These are phyloP conservation scores for Siniperca knerii DNA, from an alignment of 2,113 vertebrate genomes.

Conservation along the genomic window DNA sequence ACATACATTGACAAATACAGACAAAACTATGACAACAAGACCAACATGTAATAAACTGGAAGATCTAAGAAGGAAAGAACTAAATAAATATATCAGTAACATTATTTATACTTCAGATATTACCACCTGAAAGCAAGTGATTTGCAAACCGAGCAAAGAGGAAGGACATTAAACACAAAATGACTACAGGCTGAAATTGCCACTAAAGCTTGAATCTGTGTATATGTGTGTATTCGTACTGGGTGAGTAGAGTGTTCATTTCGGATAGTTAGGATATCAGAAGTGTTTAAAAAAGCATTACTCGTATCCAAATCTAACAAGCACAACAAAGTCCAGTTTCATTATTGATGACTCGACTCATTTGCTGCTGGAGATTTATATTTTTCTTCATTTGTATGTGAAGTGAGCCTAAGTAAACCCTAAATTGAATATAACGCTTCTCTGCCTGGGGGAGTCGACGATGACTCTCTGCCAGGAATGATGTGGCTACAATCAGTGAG, in stretches of 20 bases:
- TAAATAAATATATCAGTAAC: not conserved
- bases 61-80: not conserved
- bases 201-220: slow-evolving; percentile 1
- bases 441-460: slow-evolving; percentile 7
- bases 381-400: slow-evolving; percentile 40
- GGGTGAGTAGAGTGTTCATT: not conserved
- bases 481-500: slow-evolving; percentile 31
- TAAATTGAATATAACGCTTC: slow-evolving; percentile 41
- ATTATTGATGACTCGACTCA: slow-evolving; percentile 23
- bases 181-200: not conserved
- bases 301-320: not conserved
- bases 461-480: slow-evolving; percentile 32
- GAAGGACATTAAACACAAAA: not conserved
- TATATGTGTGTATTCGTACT: not conserved
- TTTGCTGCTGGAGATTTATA: slow-evolving; percentile 27
- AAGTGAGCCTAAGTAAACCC: slow-evolving; percentile 42
- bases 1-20: not conserved
- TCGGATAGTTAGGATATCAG: slow-evolving; percentile 11
- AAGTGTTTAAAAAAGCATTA: slow-evolving; percentile 3
- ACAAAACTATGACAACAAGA: not conserved
- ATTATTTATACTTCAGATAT: not conserved
- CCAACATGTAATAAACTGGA: not conserved
- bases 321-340: slow-evolving; percentile 1
- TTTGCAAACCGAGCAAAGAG: not conserved
- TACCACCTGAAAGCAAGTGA: not conserved